Evolutionary conservation across 1,140 invertebrate species (phyloP).

Genomic region (Hycleus cichorii): DNA sequence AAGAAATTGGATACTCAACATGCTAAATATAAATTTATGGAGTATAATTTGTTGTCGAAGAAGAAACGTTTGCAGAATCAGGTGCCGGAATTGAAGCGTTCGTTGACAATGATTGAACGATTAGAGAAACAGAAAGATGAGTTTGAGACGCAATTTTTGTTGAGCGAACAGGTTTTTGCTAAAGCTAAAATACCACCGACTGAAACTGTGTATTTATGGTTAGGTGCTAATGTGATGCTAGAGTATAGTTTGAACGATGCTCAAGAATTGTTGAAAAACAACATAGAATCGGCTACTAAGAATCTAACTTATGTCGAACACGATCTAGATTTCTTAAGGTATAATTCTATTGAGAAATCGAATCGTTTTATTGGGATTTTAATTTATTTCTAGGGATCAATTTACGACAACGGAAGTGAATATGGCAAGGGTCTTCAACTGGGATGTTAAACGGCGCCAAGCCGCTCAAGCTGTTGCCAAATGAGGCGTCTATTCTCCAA

Average conservation of each 20-base stretch:
- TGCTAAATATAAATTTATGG: constrained; percentile 96
- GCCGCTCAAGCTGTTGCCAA: constrained; percentile 41
- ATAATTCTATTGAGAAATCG: background rate
- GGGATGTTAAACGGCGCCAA: constrained; percentile 86
- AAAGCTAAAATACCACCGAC: constrained; percentile 85
- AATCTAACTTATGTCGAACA: constrained; percentile 80
- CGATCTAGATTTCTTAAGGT: constrained; percentile 83
- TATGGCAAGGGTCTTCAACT: constrained; percentile 94
- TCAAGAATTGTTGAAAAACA: constrained; percentile 75
- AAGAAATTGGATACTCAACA: constrained; percentile 84
- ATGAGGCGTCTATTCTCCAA: background rate
- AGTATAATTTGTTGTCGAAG: constrained; percentile 79
- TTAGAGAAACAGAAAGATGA: constrained; percentile 74
- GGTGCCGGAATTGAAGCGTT: constrained; percentile 88
- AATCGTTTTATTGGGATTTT: background rate
- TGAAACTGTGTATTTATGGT: constrained; percentile 93
- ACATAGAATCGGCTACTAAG: constrained; percentile 79
- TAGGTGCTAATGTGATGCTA: constrained; percentile 98
- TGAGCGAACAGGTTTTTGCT: constrained; percentile 93
- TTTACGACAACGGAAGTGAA: constrained; percentile 98
- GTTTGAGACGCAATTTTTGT: constrained; percentile 83
- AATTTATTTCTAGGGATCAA: constrained; percentile 70
- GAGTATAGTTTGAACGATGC: constrained; percentile 94
- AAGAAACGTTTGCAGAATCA: constrained; percentile 77
- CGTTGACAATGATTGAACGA: constrained; percentile 87